Base-by-base conservation (phyloP, 1,140 invertebrate genomes). In the Trachymyrmex septentrionalis region DNA sequence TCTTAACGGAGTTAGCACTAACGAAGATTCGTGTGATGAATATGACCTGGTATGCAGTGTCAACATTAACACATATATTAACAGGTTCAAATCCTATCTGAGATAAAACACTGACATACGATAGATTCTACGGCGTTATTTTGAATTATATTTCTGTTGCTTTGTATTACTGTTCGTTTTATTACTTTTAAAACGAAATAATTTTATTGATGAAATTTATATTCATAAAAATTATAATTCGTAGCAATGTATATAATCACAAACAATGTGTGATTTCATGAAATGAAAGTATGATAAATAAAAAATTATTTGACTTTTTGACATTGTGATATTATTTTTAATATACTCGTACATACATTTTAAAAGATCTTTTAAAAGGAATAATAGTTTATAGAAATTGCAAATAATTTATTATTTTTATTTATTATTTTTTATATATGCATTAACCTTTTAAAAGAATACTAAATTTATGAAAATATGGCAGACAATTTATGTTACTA, bases 1-100 rank as follows among this genome's bases (percentile, higher is more conserved):
- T 50, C 44, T 66, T 57, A 77, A 24, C n/a, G 38, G 55, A 89
- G 61, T 84, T 86, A 50, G 9, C 67, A 21, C 44, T 34, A 59
- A 34, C 27, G 72, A 38, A 3, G 9, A 77, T 19, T 63, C 44
- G 38, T 30, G 2, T 34, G 24, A 64, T 44, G 44, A 82, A 59
- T 21, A n/a, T 16, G 53, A 61, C 48, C 50, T 59, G 50, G 50
- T 81, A 81, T 81, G 16, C 16, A 6, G 19, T 5, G 24, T 38
- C 64, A 55, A 55, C 66, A 48, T 71, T 57, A 21, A 30, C 21
- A 61, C 7, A 16, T 44, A 24, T 57, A n/a, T 63, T 75, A 75
- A 84, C 38, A 50, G 38, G 73, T 84, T 75, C 50, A 84, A 84
- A 61, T 10, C 34, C 16, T 72, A 59, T 48, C 19, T n/a, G 12